Evolutionary conservation across 2,113 vertebrate species (phyloP), one percentile per base, ranked within the genome.

Genomic region (Sapayoa aenigma): DNA sequence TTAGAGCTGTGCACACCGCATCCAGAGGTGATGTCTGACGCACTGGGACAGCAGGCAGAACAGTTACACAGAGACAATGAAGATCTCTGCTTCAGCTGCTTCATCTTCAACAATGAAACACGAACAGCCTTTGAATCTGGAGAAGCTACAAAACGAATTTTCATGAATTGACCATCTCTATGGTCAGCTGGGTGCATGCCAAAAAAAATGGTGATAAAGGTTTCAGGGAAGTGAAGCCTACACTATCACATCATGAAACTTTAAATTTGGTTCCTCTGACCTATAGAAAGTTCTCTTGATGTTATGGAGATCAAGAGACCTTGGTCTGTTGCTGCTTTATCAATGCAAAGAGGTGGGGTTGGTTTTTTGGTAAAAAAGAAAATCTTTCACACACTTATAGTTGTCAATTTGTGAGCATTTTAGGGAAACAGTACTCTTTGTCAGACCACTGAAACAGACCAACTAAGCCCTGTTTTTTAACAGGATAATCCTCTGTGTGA

Each of bases 131-230:
- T 79, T 82, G 20, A 25, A 33, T 25, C 28, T 22, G 21, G 9
- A 83, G 35, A 85, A 83, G 30, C 31, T 69, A 12, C 9, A 65
- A n/a, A 3, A 56, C 1, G 2, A 67, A 60, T 73, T 22, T 83
- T 66, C 21, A 17, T 2, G 1, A 84, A 22, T 0, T 90, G 25
- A 56, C 41, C 33, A 10, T 60, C 55, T 87, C 41, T 12, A 7
- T 41, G 41, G 30, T 60, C 78, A 85, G 41, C 13, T 56, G 0
- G 0, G 25, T 21, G 23, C 37, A 19, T 0, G 3, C 11, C 56
- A 62, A 23, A 80, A 88, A 44, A 74, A 76, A 68, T 11, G 30
- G 6, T 46, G 47, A 35, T 37, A 68, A 52, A 71, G 2, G 5
- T 35, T 89, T 84, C 21, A 42, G 35, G 41, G 10, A 84, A 88